These are phyloP conservation scores for Drosophila birchii DNA, from an alignment of 2,888 invertebrate species.

Conservation along the genomic window DNA sequence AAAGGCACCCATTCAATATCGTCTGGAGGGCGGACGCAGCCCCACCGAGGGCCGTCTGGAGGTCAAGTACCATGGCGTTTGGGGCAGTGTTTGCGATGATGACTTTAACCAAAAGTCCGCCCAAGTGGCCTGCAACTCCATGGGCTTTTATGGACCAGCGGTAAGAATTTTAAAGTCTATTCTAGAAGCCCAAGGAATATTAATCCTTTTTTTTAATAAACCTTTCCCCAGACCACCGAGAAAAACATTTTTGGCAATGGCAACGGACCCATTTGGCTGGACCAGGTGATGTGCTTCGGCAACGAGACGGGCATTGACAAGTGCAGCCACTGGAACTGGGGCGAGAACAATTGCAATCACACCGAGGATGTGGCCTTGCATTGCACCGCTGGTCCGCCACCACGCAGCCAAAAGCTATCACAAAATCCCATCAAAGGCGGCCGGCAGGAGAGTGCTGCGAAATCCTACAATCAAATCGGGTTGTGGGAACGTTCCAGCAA, in stretches of 20 bases:
- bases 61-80: constrained; percentile 88
- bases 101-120: constrained; percentile 89
- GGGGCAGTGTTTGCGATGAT: constrained; percentile 93
- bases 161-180: constrained; percentile 50
- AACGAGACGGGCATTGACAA: constrained; percentile 88
- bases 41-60: constrained; percentile 89
- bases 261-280: constrained; percentile 89
- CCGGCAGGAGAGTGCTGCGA: constrained; percentile 1
- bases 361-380: constrained; percentile 89
- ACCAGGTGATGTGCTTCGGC: constrained; percentile 89
- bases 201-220: neutral
- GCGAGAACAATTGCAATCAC: constrained; percentile 90
- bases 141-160: constrained; percentile 86
- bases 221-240: constrained; percentile 70
- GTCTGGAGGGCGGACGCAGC: constrained; percentile 87
- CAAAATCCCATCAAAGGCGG: constrained; percentile 20
- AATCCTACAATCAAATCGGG: constrained; percentile 73
- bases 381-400: constrained; percentile 77
- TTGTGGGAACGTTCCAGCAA: constrained; percentile 82
- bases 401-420: constrained; percentile 28
- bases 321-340: constrained; percentile 89
- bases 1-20: constrained; percentile 86
- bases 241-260: constrained; percentile 84
- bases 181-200: neutral
- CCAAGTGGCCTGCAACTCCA: constrained; percentile 87